Base-by-base conservation (phyloP, 2,797 vertebrate species). In the Gephyroberyx darwinii region DNA sequence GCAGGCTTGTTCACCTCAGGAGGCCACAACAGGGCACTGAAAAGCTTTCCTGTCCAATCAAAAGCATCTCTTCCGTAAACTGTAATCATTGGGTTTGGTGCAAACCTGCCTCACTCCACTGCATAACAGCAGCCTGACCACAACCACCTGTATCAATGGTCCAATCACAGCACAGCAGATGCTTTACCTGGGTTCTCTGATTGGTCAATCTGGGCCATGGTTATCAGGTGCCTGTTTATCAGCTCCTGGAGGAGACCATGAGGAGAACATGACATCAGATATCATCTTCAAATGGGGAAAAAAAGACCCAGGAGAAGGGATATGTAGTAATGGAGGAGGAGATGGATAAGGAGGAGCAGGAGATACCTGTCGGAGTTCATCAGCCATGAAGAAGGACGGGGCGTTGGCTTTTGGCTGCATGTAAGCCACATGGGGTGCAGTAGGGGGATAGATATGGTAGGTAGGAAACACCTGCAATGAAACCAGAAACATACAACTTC, bases 351-450 rank as follows among this genome's bases (percentile, higher is more conserved):
- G 52, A 26, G 1, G 0, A 47, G 9, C 33, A 30, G 17, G 26
- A 74, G 54, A 68, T 95, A 99, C 98, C 96, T 99, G 98, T 90
- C 98, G 93, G 66, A 99, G 97, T 82, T 99, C 98, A 77, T 99
- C 98, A 35, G 96, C 95, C 98, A 99, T 99, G 86, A 99, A 99
- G 90, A 99, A 99, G 65, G 98, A 99, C 83, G 98, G 98, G 84
- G 98, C 98, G 41, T 99, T 99, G 80, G 98, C 98, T 95, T 99
- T 99, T 7, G 97, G 98, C 83, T 99, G 98, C 98, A 99, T 99
- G 82, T 99, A 99, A 84, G 97, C 96, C 93, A 99, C 97, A 47
- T 99, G 96, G 84, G 98, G 98, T 56, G 97, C 96, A 20, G 96
- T 96, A 81, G 97, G 96, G 89, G 98, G 98, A 74, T 99, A 99